These are phyloP conservation scores for Polypedilum pembai DNA, from an alignment of 1,140 invertebrate genomes.

Conservation along the genomic window DNA sequence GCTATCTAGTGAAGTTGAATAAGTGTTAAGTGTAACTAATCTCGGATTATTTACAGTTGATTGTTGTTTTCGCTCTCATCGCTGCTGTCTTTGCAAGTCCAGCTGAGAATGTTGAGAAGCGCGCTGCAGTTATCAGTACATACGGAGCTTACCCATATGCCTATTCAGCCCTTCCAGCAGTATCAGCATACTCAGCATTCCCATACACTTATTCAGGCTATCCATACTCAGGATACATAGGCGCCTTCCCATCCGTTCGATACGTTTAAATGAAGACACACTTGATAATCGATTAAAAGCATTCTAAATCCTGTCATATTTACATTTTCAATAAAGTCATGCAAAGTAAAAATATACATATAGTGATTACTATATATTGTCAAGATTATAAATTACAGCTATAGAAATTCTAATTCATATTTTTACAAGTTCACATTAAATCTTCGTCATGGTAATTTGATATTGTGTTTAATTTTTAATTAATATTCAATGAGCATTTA, in stretches of 20 bases:
- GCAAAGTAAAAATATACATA: no score
- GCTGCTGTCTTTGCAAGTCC: not conserved
- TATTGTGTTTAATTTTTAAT: no score
- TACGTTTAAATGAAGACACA: not conserved
- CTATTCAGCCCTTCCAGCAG: not conserved
- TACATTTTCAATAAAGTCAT: no score
- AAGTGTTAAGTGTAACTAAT: not conserved
- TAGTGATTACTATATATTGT: no score
- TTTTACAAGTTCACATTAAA: no score
- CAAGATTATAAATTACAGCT: no score
- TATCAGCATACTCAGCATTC: not conserved
- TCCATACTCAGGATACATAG: not conserved
- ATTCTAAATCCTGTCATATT: no score
- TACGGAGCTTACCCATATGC: not conserved
- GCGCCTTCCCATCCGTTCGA: not conserved
- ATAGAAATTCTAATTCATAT: no score
- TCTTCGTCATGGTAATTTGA: no score
- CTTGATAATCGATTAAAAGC: not conserved
- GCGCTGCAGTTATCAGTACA: not conserved
- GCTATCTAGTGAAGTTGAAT: no score
- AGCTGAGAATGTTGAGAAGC: not conserved
- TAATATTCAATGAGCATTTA: no score
- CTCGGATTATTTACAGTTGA: not conserved
- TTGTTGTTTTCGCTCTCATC: not conserved
- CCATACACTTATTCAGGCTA: not conserved